A percentile compares a stretch with the other conserved stretches of the same genome.
These are phyloP conservation scores for Todus mexicanus DNA, from an alignment of 2,797 vertebrate genomes.

Conservation along the genomic window DNA sequence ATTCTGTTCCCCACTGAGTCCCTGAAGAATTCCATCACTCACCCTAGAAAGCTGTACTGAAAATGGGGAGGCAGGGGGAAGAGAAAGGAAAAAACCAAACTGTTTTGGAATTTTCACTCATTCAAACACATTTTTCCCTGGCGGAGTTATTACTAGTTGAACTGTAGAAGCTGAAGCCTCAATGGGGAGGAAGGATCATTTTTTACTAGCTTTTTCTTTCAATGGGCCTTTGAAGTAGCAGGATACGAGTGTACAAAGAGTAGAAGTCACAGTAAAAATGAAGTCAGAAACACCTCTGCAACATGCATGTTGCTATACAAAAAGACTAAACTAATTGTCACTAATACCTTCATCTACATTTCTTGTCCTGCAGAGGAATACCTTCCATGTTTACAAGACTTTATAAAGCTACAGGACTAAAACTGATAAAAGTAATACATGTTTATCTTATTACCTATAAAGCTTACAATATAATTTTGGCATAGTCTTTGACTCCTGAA, in stretches of 20 bases:
- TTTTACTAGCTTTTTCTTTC: conserved; percentile 16
- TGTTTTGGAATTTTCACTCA: background rate
- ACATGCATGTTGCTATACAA: background rate
- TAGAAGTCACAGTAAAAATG: background rate
- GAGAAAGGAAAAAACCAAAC: background rate
- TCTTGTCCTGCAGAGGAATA: background rate
- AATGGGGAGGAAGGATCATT: background rate
- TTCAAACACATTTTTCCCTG: background rate
- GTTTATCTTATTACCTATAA: background rate
- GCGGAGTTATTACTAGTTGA: background rate
- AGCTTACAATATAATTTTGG: background rate
- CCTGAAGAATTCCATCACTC: background rate
- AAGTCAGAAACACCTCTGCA: background rate
- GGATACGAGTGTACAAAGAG: background rate
- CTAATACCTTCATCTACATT: background rate
- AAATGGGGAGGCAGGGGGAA: background rate
- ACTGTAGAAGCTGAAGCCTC: background rate
- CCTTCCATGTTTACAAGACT: background rate
- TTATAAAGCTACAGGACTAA: background rate
- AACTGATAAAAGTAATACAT: background rate
- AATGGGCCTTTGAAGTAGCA: background rate
- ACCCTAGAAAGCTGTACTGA: background rate
- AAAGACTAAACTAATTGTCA: background rate
- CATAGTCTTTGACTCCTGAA: background rate
- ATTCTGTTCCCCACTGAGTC: background rate